Evolutionary conservation across 64 coral and sea anemone species (phyloP), one percentile per base, ranked within the genome.

Genomic region (Catalaphyllia jardinei): DNA sequence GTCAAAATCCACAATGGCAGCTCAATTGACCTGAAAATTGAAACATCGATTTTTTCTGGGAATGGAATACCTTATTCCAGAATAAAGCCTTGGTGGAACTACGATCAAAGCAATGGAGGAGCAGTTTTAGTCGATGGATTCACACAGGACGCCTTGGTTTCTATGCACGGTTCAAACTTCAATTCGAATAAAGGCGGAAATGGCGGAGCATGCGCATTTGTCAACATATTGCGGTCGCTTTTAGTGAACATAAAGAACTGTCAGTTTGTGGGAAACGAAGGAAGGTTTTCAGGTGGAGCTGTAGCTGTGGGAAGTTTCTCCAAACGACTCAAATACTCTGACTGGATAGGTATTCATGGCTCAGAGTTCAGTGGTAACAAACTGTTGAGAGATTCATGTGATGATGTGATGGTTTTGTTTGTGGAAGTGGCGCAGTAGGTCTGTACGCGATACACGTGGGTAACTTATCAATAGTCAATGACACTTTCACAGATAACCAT

Each of bases 141-240:
- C 1, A 83, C 19, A 67, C 31, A 65, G 1, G 17, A n/a, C 18
- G 80, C 80, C 31, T 8, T 67, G 29, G 80, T 83, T 33, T 83
- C 33, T 31, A 38, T 83, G 61, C 62, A 60, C 29, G 62, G 80
- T 30, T 67, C 80, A 83, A 65, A 67, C 8, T 83, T 83, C 15
- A 65, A 10, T 16, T 83, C 80, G 17, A 83, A 83, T 20, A 42
- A 2, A 13, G 80, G 80, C 3, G 4, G 12, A 22, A 67, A 42
- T 35, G 80, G 80, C 33, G 61, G 80, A 60, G 80, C 80, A 46
- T 83, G 60, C 61, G 80, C 80, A 17, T 63, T 83, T n/a, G 1
- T 67, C 33, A 20, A 83, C 60, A 12, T 83, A 42, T 3, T 9
- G 17, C 12, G 61, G 61, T 67, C 62, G 13, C 60, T 83, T 31